A percentile compares a stretch with the other conserved stretches of the same genome.
phyloP scores from a whole-genome alignment of 2,888 invertebrate genomes.

The Lasioglossum lativentre region DNA sequence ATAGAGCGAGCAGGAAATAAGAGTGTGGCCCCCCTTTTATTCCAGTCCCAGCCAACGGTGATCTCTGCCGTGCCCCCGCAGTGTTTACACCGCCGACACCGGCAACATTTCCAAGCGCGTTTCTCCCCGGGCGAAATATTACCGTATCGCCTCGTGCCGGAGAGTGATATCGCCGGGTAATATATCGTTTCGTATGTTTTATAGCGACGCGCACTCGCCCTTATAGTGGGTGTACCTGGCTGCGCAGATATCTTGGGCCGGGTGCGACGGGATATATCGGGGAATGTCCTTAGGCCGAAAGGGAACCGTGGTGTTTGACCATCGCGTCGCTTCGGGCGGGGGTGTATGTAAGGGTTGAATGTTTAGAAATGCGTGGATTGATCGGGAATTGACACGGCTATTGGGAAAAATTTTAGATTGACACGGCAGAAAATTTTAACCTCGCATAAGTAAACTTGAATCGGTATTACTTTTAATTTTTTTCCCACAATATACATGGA shows the following conservation, averaged over 20 bases:
- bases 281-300: constrained; percentile 26
- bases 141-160: constrained; percentile 74
- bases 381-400: background rate
- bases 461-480: too few species aligned
- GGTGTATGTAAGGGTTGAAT: background rate
- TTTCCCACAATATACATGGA: too few species aligned
- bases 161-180: constrained; percentile 79
- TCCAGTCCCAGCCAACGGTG: constrained; percentile 11
- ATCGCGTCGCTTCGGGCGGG: background rate
- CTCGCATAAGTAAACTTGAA: too few species aligned
- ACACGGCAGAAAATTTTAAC: too few species aligned
- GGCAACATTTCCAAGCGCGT: constrained; percentile 66
- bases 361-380: background rate
- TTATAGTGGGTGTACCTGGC: constrained; percentile 73
- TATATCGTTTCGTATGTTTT: constrained; percentile 79
- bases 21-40: constrained; percentile 17
- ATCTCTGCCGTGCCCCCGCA: constrained; percentile 66
- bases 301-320: constrained; percentile 49
- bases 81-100: constrained; percentile 69
- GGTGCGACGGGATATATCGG: constrained; percentile 50
- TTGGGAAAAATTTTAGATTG: too few species aligned
- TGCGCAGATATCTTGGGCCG: constrained; percentile 57
- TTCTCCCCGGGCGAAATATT: constrained; percentile 72
- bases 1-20: background rate
- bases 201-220: constrained; percentile 75